phyloP scores from a whole-genome alignment of 1,140 invertebrate genomes.

The Plutomurus gul region DNA sequence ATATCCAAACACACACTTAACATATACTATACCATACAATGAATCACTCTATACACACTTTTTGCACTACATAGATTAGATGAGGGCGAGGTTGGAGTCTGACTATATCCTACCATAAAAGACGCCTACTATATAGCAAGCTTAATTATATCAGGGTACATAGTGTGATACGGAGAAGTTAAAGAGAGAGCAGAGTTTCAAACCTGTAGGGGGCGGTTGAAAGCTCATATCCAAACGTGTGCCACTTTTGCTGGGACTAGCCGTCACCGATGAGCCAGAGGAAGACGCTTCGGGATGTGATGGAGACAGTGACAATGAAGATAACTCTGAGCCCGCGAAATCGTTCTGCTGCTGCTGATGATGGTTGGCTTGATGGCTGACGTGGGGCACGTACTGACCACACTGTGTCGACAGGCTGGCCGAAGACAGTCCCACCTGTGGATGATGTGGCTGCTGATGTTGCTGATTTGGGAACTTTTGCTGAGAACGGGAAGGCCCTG shows the following conservation, averaged over 20 bases:
- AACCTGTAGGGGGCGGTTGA: constrained; percentile 31
- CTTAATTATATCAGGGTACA: background rate
- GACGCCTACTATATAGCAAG: background rate
- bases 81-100: too few relatives aligned
- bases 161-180: background rate
- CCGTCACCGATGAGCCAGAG: background rate
- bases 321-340: constrained; percentile 39
- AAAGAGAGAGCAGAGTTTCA: background rate
- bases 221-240: background rate
- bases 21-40: background rate
- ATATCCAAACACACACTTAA: too few relatives aligned
- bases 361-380: background rate
- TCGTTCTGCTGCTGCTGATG: constrained; percentile 8
- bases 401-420: background rate
- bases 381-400: background rate
- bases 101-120: too few relatives aligned
- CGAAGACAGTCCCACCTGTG: background rate
- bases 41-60: too few relatives aligned
- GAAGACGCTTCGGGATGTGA: constrained; percentile 15
- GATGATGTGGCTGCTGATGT: background rate
- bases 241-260: background rate
- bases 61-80: too few relatives aligned
- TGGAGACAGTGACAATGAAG: constrained; percentile 1
- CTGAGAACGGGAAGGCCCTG: background rate
- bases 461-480: background rate